These are phyloP conservation scores for Psylliodes chrysocephalus DNA, from an alignment of 2,888 invertebrate genomes.

Conservation along the genomic window DNA sequence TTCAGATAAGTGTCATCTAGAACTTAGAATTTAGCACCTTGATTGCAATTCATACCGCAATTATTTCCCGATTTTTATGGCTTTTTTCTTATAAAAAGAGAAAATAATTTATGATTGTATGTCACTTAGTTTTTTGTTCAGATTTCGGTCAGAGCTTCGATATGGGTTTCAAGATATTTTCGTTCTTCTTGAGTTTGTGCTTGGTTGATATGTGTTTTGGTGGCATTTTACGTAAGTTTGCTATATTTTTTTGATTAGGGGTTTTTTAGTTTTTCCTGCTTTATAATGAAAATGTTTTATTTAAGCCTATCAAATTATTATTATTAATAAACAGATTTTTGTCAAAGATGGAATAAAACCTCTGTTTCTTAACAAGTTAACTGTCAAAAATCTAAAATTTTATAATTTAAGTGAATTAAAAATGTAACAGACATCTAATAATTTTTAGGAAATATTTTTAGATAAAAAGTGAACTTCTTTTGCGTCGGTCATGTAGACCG, in stretches of 20 bases:
- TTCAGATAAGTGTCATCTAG: slow-evolving; percentile 15
- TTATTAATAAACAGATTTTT: too few relatives aligned
- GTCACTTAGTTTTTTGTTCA: neutral
- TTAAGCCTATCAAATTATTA: too few relatives aligned
- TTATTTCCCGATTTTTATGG: slow-evolving; percentile 4
- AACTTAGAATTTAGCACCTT: slow-evolving; percentile 6
- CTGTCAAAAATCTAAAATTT: too few relatives aligned
- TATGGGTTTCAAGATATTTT: neutral
- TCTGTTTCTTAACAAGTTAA: too few relatives aligned
- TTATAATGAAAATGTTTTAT: too few relatives aligned
- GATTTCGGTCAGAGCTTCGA: neutral
- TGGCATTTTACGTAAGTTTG: neutral
- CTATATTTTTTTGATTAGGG: neutral
- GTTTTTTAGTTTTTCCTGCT: too few relatives aligned
- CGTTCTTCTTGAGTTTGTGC: neutral
- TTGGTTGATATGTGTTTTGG: neutral
- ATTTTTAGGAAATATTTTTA: too few relatives aligned
- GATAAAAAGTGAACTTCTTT: too few relatives aligned
- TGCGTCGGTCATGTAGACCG: too few relatives aligned
- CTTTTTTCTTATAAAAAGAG: slow-evolving; percentile 5
- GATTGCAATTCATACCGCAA: slow-evolving; percentile 3
- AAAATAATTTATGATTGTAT: neutral
- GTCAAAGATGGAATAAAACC: too few relatives aligned
- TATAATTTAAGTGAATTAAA: too few relatives aligned
- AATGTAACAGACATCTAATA: too few relatives aligned